A percentile compares a stretch with the other conserved stretches of the same genome.
Evolutionary conservation across 2,888 invertebrate species (phyloP).

Genomic region (Dicyrtoma fusca): DNA sequence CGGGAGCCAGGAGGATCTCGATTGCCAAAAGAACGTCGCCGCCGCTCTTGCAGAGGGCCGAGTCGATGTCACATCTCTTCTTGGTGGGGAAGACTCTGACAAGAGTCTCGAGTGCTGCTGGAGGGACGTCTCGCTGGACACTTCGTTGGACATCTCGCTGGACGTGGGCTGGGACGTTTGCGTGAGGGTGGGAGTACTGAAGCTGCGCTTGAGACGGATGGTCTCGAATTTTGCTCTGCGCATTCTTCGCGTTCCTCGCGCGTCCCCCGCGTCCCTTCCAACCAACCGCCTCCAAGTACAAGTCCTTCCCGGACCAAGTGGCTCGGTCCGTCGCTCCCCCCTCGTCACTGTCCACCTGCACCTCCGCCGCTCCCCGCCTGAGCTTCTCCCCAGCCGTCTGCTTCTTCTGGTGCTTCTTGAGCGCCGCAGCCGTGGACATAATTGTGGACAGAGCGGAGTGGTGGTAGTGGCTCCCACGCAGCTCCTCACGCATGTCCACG

Average conservation of each 20-base stretch:
- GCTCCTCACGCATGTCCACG: neutral
- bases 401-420: neutral
- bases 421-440: neutral
- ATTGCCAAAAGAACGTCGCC: constrained; percentile 92
- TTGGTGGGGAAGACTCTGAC: constrained; percentile 87
- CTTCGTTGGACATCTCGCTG: neutral
- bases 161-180: no score
- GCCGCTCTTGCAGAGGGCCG: constrained; percentile 78
- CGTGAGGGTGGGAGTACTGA: neutral
- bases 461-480: constrained; percentile 7
- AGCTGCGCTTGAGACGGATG: neutral
- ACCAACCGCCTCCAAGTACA: constrained; percentile 51
- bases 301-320: constrained; percentile 39
- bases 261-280: constrained; percentile 45
- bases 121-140: constrained; percentile 21
- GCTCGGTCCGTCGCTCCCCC: neutral
- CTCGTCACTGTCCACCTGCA: constrained; percentile 13
- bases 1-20: constrained; percentile 70
- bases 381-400: neutral
- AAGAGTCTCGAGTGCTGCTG: constrained; percentile 75
- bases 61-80: constrained; percentile 82
- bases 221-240: constrained; percentile 4
- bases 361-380: neutral
- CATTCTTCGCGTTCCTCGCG: neutral
- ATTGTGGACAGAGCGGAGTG: neutral